Conservation (phyloP, 2,888 invertebrate species). For the Zelleria hepariella region DNA sequence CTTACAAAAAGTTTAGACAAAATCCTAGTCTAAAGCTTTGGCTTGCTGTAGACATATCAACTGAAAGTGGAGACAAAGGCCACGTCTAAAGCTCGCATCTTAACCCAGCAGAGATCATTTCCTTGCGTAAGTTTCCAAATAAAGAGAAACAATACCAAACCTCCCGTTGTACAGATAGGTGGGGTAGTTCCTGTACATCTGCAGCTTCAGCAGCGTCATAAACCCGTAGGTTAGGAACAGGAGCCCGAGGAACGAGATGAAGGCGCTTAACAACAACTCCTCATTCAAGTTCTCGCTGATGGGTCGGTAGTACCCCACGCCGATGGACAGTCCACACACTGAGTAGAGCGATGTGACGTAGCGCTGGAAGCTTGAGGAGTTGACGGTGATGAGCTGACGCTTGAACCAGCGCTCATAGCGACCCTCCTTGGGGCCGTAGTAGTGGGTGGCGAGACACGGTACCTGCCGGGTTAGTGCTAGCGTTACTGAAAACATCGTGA, state of each 20-base stretch:
- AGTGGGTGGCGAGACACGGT: conserved; percentile 29
- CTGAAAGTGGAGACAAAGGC: too few species aligned
- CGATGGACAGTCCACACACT: conserved; percentile 32
- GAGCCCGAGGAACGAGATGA: conserved; percentile 29
- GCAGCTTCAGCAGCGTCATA: conserved; percentile 29
- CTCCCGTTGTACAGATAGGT: conserved; percentile 32
- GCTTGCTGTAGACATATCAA: too few species aligned
- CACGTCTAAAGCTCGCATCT: too few species aligned
- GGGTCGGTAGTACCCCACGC: conserved; percentile 30
- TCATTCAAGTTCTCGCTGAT: conserved; percentile 24
- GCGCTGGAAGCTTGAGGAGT: conserved; percentile 21
- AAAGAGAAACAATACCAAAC: too few species aligned
- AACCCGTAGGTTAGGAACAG: conserved; percentile 31
- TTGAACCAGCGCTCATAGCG: conserved; percentile 21
- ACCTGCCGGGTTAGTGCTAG: conserved; percentile 22
- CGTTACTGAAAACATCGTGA: not conserved
- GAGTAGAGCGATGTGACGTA: conserved; percentile 36
- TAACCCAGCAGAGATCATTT: too few species aligned
- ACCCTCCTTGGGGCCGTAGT: conserved; percentile 17
- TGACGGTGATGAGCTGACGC: conserved; percentile 17
- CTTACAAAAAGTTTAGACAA: too few species aligned
- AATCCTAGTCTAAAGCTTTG: too few species aligned
- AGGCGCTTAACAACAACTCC: conserved; percentile 27
- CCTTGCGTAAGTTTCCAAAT: too few species aligned
- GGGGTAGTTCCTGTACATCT: conserved; percentile 30